Percentiles rank a stretch among this genome's conserved stretches.
Conservation (phyloP, 2,113 vertebrate genomes). For the Tragelaphus buxtoni region DNA sequence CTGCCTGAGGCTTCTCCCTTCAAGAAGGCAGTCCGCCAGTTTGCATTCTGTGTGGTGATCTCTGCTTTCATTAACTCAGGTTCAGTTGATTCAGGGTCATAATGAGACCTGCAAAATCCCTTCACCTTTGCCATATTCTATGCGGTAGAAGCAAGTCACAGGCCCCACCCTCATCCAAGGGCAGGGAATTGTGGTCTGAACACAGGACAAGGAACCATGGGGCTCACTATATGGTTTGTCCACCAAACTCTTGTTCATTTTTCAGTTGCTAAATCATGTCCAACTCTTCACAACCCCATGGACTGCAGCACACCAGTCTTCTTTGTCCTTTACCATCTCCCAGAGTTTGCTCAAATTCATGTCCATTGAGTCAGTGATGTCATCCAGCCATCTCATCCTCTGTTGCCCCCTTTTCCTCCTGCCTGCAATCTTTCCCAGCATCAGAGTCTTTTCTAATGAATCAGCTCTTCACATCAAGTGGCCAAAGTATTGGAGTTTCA, state of each 20-base stretch:
- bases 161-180: too few species aligned
- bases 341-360: background rate
- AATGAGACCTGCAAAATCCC: background rate
- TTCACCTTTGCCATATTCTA: background rate
- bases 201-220: fast-evolving
- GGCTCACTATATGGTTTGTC: background rate
- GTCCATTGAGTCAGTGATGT: background rate
- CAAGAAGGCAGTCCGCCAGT: background rate
- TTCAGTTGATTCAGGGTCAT: background rate
- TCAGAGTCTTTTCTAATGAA: background rate
- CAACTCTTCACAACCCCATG: background rate
- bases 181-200: background rate
- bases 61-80: background rate
- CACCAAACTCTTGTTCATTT: background rate
- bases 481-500: background rate
- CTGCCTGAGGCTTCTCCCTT: background rate
- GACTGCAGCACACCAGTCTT: background rate
- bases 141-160: background rate
- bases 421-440: background rate
- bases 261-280: background rate
- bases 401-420: background rate
- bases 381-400: background rate
- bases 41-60: background rate
- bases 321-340: background rate
- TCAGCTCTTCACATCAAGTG: background rate